Evolutionary conservation across 2,888 invertebrate genomes (phyloP).

Genomic region (Cephonodes hylas): DNA sequence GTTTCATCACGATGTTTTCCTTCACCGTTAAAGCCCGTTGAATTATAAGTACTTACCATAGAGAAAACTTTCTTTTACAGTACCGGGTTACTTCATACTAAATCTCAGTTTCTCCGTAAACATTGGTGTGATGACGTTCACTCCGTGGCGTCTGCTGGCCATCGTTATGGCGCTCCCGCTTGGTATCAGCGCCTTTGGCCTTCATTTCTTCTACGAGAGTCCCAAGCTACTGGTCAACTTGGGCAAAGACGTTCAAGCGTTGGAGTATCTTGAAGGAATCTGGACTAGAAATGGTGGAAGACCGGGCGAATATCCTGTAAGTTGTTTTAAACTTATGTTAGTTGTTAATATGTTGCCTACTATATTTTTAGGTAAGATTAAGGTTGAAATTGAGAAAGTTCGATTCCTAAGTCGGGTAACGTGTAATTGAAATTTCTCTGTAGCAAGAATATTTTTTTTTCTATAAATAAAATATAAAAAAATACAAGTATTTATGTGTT

Average conservation of each 20-base stretch:
- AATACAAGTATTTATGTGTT: too few species aligned
- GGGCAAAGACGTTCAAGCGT: constrained; percentile 79
- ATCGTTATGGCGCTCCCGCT: constrained; percentile 75
- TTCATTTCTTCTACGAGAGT: constrained; percentile 83
- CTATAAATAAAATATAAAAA: too few species aligned
- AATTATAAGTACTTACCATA: too few species aligned
- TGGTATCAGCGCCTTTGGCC: constrained; percentile 72
- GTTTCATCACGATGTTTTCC: too few species aligned
- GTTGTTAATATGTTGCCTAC: background rate
- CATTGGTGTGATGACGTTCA: constrained; percentile 36
- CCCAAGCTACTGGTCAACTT: constrained; percentile 85
- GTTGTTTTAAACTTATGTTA: constrained; percentile 6
- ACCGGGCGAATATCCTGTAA: constrained; percentile 34
- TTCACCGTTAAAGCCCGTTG: too few species aligned
- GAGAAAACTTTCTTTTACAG: constrained; percentile 22
- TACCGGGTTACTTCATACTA: constrained; percentile 36
- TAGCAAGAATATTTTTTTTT: too few species aligned
- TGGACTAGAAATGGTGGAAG: constrained; percentile 73
- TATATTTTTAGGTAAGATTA: too few species aligned
- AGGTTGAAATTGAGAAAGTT: too few species aligned
- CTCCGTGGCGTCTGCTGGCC: constrained; percentile 48
- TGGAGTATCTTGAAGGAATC: constrained; percentile 78
- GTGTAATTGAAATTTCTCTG: too few species aligned
- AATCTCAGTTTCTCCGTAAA: constrained; percentile 32
- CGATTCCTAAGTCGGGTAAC: too few species aligned